Evolutionary conservation across 2,113 vertebrate species (phyloP), one percentile per base, ranked within the genome.

Genomic region (Eretmochelys imbricata): DNA sequence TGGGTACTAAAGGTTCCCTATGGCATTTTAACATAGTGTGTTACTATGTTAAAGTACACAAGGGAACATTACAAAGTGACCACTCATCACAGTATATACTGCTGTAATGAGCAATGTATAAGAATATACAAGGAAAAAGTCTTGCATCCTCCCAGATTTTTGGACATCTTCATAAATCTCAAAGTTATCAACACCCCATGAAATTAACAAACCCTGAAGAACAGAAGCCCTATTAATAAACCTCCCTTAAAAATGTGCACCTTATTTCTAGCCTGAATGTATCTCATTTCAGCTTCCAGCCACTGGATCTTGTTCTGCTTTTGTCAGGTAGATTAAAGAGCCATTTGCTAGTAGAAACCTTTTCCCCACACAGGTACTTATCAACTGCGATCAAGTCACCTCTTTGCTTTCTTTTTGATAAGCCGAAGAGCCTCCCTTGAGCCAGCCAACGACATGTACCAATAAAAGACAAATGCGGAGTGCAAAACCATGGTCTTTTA

Each of bases 401-500:
- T 48, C 42, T 78, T 46, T 24, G 6, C 17, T 54, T 87, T 16
- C 76, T 54, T 38, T 46, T 82, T 10, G 75, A 29, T 4, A 76
- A 87, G 19, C 49, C 87, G 65, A 24, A 75, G 6, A 51, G 87
- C 50, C 80, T 82, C 57, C n/a, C 84, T 6, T 50, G 42, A 82
- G 50, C 82, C 91, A 83, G 87, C 69, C 57, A 59, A 10, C 25
- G 91, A 81, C 48, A 96, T 81, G 22, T 75, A 96, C 91, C 94
- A 96, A 92, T 89, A 94, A 95, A 95, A 94, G 85, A 91, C 92
- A 97, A 97, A 96, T 93, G 54, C 83, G 3, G 89, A 98, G 98
- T 99, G 98, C 98, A 99, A 99, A 99, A 99, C 98, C 98, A 98
- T 98, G 98, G 98, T 99, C 92, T 99, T 99, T 99, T 98, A 99